Evolutionary conservation across 2,888 invertebrate genomes (phyloP), one percentile per base, ranked within the genome.

Genomic region (Mesochorus sp.): DNA sequence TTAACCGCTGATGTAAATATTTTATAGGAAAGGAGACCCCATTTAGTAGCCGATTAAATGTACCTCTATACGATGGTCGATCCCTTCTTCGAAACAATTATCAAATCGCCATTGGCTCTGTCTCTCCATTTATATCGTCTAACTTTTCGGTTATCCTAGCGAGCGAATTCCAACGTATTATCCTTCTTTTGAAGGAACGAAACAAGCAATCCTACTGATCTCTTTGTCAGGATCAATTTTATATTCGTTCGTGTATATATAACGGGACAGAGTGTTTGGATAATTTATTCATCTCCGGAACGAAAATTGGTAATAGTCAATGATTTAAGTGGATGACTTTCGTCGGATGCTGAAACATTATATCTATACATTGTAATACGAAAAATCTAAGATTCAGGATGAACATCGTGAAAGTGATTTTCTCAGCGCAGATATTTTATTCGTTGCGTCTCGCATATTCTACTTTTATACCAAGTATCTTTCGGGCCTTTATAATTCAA

Each of bases 1-100:
- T 74, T 74, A 68, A 74, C 74, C 78, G 51, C n/a, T 53, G 66
- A 75, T 61, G 19, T 28, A 68, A 70, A 74, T 75, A 75, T 70
- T 74, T 75, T 59, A 78, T 78, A 70, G 19, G 44, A 19, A 19
- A 31, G 31, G 42, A 47, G 51, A 31, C 37, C 66, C 37, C 28
- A 39, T 59, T 59, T 17, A 21, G 39, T 57, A 51, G 59, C 34
- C 70, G 78, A 75, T 72, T 72, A 55, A 62, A 37, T 62, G 74
- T 67, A 28, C 61, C 71, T 67, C 19, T 44, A 34, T 24, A n/a
- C n/a, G 51, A 64, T 28, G 64, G 67, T 64, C 73, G 72, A 74
- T 53, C 72, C 82, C 78, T 85, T 85, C 85, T 55, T 26, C 82
- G 85, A 85, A 85, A 55, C 81, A 81, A 81, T 80, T 83, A 83